These are phyloP conservation scores for Temnothorax unifasciatus DNA, from an alignment of 2,888 invertebrate species.

Conservation along the genomic window DNA sequence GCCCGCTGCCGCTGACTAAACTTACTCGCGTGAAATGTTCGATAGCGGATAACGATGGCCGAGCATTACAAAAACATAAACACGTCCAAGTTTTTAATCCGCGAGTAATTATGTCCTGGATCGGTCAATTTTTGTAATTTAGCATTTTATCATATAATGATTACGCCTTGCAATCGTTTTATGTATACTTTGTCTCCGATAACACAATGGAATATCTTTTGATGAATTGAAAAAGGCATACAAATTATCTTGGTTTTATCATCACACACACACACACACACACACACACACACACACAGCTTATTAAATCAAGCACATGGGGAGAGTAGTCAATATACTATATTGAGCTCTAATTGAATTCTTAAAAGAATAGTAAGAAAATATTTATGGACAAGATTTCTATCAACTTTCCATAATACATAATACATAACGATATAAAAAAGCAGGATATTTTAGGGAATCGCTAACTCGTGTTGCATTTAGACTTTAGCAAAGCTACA, in stretches of 20 bases:
- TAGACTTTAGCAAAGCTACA: background rate
- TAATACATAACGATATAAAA: background rate
- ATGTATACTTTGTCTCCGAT: background rate
- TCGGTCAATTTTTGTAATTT: conserved; percentile 5
- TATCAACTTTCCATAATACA: background rate
- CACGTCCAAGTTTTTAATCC: background rate
- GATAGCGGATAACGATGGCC: background rate
- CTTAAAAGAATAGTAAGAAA: background rate
- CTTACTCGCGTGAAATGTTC: conserved; percentile 19
- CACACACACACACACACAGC: too few relatives aligned
- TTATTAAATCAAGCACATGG: too few relatives aligned
- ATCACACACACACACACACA: too few relatives aligned
- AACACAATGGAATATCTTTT: background rate
- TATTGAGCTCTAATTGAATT: background rate
- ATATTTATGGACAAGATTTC: background rate
- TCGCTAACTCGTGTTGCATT: background rate
- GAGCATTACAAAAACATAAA: conserved; percentile 21
- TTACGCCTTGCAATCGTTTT: background rate
- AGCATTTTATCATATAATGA: background rate
- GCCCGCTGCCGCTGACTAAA: background rate
- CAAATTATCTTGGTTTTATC: background rate
- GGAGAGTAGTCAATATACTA: too few relatives aligned
- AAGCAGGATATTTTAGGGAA: background rate
- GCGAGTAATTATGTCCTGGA: background rate
- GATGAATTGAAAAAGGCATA: background rate